Evolutionary conservation across 2,797 vertebrate species (phyloP).

Genomic region (Mionectes olivaceus): DNA sequence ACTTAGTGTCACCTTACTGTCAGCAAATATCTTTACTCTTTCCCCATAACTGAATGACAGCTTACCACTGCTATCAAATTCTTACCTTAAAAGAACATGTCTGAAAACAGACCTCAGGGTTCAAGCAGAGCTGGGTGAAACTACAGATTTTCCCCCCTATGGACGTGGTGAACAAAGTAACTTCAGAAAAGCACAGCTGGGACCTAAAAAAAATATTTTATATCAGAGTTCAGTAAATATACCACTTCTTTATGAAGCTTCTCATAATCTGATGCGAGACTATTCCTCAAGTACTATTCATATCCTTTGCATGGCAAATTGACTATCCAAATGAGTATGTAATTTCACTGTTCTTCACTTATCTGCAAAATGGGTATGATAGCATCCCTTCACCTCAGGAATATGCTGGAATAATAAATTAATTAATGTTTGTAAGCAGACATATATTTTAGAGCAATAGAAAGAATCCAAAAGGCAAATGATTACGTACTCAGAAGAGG

Average conservation of each 20-base stretch:
- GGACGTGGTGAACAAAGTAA: not conserved
- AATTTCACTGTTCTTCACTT: not conserved
- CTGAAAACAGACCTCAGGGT: not conserved
- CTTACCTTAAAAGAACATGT: not conserved
- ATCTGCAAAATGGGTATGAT: not conserved
- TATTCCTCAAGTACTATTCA: not conserved
- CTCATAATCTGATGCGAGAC: not conserved
- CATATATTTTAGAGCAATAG: not conserved
- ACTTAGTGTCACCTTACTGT: not conserved
- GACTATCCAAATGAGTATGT: not conserved
- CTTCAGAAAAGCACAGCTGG: not conserved
- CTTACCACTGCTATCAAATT: not conserved
- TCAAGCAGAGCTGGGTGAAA: not conserved
- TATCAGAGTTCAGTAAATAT: not conserved
- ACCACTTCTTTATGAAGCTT: not conserved
- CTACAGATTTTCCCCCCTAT: not conserved
- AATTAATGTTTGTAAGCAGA: not conserved
- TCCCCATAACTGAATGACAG: not conserved
- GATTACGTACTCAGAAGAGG: not conserved
- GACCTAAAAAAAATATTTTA: not conserved
- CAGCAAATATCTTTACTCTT: not conserved
- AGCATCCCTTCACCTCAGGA: not conserved
- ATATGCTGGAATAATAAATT: not conserved
- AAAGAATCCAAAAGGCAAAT: not conserved
- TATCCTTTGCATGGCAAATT: not conserved